A percentile compares a stretch with the other conserved stretches of the same genome.
phyloP scores from a whole-genome alignment of 2,797 vertebrate genomes.

The Phataginus tetradactyla region DNA sequence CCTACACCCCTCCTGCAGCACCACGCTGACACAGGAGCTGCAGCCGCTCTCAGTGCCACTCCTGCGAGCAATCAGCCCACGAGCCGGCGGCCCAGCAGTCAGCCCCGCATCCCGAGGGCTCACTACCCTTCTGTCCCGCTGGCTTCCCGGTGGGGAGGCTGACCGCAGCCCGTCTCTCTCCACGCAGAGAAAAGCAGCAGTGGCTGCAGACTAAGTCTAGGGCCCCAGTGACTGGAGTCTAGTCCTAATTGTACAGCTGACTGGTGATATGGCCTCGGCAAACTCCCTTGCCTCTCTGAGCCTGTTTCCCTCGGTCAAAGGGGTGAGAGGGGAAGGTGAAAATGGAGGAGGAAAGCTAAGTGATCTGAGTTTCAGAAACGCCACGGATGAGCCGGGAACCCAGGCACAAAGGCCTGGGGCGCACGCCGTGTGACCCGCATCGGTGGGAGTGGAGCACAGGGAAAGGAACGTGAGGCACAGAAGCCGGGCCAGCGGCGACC shows the following conservation, averaged over 20 bases:
- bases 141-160: background rate
- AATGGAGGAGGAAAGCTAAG: background rate
- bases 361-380: background rate
- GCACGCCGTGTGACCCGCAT: background rate
- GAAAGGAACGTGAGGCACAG: fast-evolving
- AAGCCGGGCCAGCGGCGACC: background rate
- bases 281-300: background rate
- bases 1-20: background rate
- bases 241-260: background rate
- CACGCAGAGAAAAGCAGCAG: background rate
- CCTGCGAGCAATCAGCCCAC: background rate
- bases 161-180: background rate
- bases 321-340: background rate
- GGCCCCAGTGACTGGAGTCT: background rate
- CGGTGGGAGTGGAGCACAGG: background rate
- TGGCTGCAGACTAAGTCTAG: background rate
- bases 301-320: background rate
- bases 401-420: background rate
- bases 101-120: background rate
- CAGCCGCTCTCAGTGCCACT: background rate
- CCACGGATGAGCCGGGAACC: background rate
- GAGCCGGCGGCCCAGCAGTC: background rate
- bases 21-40: no score
- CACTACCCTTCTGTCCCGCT: background rate
- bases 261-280: background rate